A percentile compares a stretch with the other conserved stretches of the same genome.
Evolutionary conservation across 2,797 vertebrate genomes (phyloP).

Genomic region (Intellagama lesueurii): DNA sequence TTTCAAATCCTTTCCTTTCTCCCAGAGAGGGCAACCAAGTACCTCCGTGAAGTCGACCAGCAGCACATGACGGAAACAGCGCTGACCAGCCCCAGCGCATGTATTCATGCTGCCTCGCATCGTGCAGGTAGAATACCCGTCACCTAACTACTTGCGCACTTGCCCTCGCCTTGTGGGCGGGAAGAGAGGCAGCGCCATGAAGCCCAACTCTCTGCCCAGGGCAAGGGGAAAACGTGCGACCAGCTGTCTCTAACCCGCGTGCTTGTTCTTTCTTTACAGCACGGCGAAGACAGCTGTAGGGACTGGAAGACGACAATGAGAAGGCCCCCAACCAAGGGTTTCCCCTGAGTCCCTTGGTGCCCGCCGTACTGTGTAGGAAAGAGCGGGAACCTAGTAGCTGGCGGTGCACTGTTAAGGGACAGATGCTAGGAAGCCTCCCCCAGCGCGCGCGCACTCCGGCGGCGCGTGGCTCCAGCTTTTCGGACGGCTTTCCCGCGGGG

Average conservation of each 20-base stretch:
- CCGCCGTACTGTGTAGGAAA: neutral
- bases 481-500: neutral
- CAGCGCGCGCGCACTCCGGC: neutral
- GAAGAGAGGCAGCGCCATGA: neutral
- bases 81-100: neutral
- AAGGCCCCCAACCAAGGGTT: too few species aligned
- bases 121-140: neutral
- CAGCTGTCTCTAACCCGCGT: too few species aligned
- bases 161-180: neutral
- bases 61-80: too few species aligned
- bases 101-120: too few species aligned
- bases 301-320: neutral
- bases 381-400: neutral
- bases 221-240: too few species aligned
- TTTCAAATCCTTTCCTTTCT: neutral
- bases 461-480: slow-evolving; percentile 15
- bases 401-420: neutral
- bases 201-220: too few species aligned
- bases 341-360: too few species aligned
- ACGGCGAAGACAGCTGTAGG: too few species aligned
- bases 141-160: neutral
- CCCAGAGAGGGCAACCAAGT: neutral
- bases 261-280: too few species aligned
- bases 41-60: neutral
- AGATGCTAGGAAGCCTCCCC: neutral